phyloP scores from a whole-genome alignment of 2,888 invertebrate genomes.

The Koerneria pararmatus region DNA sequence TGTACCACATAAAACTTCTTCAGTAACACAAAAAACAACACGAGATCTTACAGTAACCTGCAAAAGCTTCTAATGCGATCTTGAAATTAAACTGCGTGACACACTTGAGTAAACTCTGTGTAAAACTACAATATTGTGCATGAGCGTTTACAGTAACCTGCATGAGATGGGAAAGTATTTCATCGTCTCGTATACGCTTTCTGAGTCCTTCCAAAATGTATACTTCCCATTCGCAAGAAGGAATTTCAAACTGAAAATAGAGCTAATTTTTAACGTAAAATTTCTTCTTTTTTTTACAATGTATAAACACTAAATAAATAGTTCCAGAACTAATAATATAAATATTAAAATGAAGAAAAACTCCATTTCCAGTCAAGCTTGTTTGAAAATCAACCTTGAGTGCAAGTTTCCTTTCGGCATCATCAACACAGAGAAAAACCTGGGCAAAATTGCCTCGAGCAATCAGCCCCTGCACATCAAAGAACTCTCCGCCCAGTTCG shows the following conservation, averaged over 20 bases:
- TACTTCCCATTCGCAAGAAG: conserved; percentile 22
- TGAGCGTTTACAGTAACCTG: neutral
- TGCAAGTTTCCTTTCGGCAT: conserved; percentile 8
- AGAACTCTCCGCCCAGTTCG: conserved; percentile 19
- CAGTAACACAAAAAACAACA: too few relatives aligned
- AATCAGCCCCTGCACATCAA: neutral
- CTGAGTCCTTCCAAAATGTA: conserved; percentile 19
- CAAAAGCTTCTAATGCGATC: too few relatives aligned
- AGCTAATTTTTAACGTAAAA: too few relatives aligned
- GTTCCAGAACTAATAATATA: too few relatives aligned
- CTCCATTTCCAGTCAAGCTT: neutral
- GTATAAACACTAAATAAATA: too few relatives aligned
- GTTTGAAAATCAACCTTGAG: conserved; percentile 11
- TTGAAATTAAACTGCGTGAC: too few relatives aligned
- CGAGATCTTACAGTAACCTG: too few relatives aligned
- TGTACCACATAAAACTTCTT: neutral
- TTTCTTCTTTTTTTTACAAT: too few relatives aligned
- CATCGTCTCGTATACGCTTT: conserved; percentile 13
- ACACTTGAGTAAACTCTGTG: too few relatives aligned
- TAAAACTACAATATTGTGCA: too few relatives aligned
- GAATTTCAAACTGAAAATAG: conserved; percentile 19
- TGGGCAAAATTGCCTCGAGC: conserved; percentile 19
- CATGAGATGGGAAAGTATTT: conserved; percentile 6
- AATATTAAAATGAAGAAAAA: neutral
- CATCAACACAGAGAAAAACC: conserved; percentile 15